These are phyloP conservation scores for Geodia barretti DNA, from an alignment of 37 sponge, comb jelly and placozoan species.

Conservation along the genomic window DNA sequence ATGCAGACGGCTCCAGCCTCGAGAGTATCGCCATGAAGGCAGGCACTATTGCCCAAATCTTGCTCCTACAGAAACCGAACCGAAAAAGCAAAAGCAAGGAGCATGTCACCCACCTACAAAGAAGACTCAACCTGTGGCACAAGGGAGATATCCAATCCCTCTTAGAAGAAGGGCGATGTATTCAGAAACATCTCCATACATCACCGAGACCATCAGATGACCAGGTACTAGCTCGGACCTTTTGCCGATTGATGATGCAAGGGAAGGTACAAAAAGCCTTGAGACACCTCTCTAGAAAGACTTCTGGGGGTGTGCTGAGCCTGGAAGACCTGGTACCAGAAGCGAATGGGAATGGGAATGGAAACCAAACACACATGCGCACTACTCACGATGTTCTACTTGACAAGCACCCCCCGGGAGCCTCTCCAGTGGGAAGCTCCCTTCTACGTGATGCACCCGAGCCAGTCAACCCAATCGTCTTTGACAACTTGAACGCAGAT, in stretches of 20 bases:
- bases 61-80: conserved; percentile 27
- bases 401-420: conserved; percentile 41
- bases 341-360: background rate
- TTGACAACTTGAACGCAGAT: conserved; percentile 16
- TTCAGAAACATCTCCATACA: conserved; percentile 4
- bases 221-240: background rate
- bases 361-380: background rate
- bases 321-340: conserved; percentile 25
- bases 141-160: conserved; percentile 13
- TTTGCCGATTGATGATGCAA: conserved; percentile 13
- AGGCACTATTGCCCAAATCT: conserved; percentile 7
- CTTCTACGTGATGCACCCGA: conserved; percentile 3
- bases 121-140: conserved; percentile 30
- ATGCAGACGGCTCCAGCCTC: conserved; percentile 21
- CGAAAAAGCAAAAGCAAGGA: conserved; percentile 26
- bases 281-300: conserved; percentile 16
- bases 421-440: background rate
- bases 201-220: background rate
- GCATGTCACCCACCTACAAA: conserved; percentile 13
- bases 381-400: conserved; percentile 21
- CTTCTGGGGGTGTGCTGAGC: conserved; percentile 10
- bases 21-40: conserved; percentile 20
- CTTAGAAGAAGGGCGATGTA: conserved; percentile 9
- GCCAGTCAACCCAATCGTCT: conserved; percentile 26
- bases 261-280: conserved; percentile 42